These are phyloP conservation scores for Uloborus plumipes DNA, from an alignment of 2,888 invertebrate species.

Conservation along the genomic window DNA sequence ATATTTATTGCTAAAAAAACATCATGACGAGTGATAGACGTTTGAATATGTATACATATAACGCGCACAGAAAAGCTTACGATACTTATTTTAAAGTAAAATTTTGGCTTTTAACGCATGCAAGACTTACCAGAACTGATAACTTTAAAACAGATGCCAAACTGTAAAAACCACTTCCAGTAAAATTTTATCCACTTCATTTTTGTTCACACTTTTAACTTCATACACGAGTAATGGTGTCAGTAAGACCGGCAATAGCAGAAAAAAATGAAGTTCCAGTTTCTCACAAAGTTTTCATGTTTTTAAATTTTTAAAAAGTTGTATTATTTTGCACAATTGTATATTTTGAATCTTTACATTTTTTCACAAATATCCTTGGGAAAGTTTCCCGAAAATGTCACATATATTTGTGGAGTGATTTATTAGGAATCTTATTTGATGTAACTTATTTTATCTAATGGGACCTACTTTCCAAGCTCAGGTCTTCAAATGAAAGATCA, in stretches of 20 bases:
- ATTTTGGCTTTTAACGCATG: too few relatives aligned
- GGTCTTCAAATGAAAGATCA: background rate
- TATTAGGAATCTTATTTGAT: too few relatives aligned
- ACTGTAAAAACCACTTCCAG: slow-evolving; percentile 40
- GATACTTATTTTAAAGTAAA: too few relatives aligned
- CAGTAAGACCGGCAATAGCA: background rate
- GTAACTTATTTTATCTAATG: too few relatives aligned
- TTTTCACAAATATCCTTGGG: too few relatives aligned
- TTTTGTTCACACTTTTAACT: slow-evolving; percentile 13
- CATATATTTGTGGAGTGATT: too few relatives aligned
- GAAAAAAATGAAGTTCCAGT: background rate
- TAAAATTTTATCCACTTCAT: slow-evolving; percentile 53
- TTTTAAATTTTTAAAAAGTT: slow-evolving; percentile 9
- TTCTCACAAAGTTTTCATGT: slow-evolving; percentile 29
- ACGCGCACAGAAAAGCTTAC: background rate
- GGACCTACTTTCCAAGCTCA: too few relatives aligned
- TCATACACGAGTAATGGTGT: slow-evolving; percentile 10
- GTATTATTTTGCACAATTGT: too few relatives aligned
- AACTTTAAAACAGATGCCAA: slow-evolving; percentile 35
- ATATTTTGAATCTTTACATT: too few relatives aligned
- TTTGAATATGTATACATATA: background rate
- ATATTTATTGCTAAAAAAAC: background rate
- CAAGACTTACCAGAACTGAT: slow-evolving; percentile 43
- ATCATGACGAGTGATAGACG: background rate
- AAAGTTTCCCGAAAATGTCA: too few relatives aligned